phyloP scores from a whole-genome alignment of 2,888 invertebrate species.

The Morinoia aosen region DNA sequence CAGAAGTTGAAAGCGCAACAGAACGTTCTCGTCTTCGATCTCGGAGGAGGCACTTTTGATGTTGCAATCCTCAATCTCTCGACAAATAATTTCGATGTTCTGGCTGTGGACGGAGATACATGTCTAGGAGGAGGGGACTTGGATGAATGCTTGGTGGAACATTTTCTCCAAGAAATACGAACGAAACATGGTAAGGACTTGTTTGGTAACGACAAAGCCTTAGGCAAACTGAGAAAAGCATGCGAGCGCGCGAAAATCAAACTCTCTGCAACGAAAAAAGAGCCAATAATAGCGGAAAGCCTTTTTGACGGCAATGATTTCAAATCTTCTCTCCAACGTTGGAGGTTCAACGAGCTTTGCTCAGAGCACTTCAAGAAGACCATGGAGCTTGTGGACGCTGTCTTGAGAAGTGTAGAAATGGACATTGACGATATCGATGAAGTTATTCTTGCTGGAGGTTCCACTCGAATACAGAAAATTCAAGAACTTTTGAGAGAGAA shows the following conservation, averaged over 20 bases:
- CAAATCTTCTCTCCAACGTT: background rate
- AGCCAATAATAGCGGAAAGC: background rate
- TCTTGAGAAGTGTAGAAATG: background rate
- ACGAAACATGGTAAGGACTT: background rate
- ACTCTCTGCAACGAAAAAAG: background rate
- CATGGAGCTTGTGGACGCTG: slow-evolving; percentile 11
- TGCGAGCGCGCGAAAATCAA: slow-evolving; percentile 33
- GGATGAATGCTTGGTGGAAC: slow-evolving; percentile 22
- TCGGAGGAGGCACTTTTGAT: slow-evolving; percentile 46
- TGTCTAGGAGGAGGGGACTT: slow-evolving; percentile 22
- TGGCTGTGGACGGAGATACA: slow-evolving; percentile 12
- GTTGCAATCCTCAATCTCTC: background rate
- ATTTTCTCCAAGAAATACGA: background rate
- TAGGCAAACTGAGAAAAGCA: slow-evolving; percentile 7
- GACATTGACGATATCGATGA: slow-evolving; percentile 19
- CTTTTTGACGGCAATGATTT: slow-evolving; percentile 24
- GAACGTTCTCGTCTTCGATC: slow-evolving; percentile 27
- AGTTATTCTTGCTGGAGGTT: slow-evolving; percentile 7
- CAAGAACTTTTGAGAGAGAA: background rate
- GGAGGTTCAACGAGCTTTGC: background rate
- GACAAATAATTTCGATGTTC: background rate
- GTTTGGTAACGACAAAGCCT: background rate
- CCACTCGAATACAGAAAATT: slow-evolving; percentile 8
- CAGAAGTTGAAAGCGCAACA: background rate
- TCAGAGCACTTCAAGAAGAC: slow-evolving; percentile 15